Evolutionary conservation across 1,140 invertebrate species (phyloP).

Genomic region (Bombus superbus): DNA sequence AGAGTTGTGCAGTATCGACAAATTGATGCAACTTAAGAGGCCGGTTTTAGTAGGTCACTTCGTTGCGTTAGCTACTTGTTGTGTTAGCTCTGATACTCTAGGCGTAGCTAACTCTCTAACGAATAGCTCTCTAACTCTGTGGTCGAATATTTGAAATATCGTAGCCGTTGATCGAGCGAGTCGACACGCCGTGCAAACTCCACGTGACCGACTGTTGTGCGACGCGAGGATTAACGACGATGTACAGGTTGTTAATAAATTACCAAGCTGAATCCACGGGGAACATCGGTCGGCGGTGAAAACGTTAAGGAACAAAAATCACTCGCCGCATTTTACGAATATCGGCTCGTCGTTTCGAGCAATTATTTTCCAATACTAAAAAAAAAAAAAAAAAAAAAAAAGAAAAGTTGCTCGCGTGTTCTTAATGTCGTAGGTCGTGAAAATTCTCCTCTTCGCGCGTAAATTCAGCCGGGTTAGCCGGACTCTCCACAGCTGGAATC

Average conservation of each 20-base stretch:
- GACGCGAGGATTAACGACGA: not conserved
- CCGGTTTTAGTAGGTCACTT: constrained; percentile 20
- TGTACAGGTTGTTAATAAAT: constrained; percentile 23
- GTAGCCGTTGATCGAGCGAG: constrained; percentile 23
- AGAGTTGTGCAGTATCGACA: constrained; percentile 25
- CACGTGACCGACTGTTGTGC: not conserved
- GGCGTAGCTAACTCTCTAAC: not conserved
- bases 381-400: not conserved
- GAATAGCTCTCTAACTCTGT: not conserved
- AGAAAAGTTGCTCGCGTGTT: not conserved
- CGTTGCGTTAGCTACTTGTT: constrained; percentile 17
- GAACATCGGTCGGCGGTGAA: too few relatives aligned
- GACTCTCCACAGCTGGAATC: not conserved
- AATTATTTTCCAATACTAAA: too few relatives aligned
- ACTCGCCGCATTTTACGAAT: not conserved
- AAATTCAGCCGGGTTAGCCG: too few relatives aligned
- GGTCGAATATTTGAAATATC: not conserved
- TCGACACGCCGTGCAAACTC: constrained; percentile 4
- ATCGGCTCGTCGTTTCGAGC: not conserved
- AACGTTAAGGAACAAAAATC: not conserved
- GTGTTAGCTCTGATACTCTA: not conserved
- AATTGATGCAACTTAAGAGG: not conserved
- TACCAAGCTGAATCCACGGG: not conserved
- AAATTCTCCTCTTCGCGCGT: not conserved
- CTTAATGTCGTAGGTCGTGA: not conserved